Base-by-base conservation (phyloP, 2,797 vertebrate species). In the Sebastes itinus region DNA sequence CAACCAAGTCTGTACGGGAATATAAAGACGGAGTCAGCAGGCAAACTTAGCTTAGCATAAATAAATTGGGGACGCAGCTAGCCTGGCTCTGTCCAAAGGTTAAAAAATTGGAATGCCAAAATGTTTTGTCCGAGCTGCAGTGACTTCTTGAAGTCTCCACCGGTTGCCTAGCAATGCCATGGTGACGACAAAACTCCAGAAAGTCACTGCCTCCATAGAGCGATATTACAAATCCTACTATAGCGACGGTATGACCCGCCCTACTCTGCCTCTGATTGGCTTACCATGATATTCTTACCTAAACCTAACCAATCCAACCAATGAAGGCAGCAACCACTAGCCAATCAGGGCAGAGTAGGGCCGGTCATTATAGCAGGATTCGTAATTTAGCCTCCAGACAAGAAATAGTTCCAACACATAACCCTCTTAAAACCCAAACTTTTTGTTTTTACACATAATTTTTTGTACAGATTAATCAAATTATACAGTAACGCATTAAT, bases 221-320 rank as follows among this genome's bases (percentile, higher is more conserved):
- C 38, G 38, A 42, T 42, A 42, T 42, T 42, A 42, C 38, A 42
- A 42, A 42, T 42, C 38, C 38, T 42, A 42, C 38, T 42, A 42
- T 16, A 42, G 6, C 38, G 14, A 42, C 0, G 38, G 38, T 0
- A 0, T 42, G 38, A 42, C 38, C 1, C 14, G 2, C 14, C 6
- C 6, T 42, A 42, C 38, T 16, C 6, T 42, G 38, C 38, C 38
- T 42, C 38, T 16, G 38, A 42, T 42, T 42, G 38, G 38, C 14
- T 42, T 1, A 16, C 38, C 1, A 42, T 42, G 38, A 42, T 46
- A 18, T 46, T 46, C 42, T 46, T 46, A 46, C 42, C 38, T 42
- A 42, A 42, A 42, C 35, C 35, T 46, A 46, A 46, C 42, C 14
- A 42, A 42, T 42, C 38, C 13, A 42, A 42, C 38, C 42, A 46